phyloP scores from a whole-genome alignment of 1,140 invertebrate species.

The Aphelenchoides besseyi region DNA sequence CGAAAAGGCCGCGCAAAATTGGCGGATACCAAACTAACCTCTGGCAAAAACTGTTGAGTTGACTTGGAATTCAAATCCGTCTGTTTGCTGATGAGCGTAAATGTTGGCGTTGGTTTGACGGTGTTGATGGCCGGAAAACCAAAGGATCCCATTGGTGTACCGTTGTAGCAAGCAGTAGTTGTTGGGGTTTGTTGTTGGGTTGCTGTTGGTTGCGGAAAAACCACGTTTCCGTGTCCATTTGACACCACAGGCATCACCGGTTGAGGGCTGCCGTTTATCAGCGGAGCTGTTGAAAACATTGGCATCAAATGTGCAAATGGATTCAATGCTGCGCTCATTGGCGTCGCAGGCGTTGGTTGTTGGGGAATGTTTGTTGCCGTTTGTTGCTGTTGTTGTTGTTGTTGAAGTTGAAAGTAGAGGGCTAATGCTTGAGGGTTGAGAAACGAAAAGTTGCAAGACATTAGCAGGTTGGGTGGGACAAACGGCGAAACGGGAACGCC shows the following conservation, averaged over 20 bases:
- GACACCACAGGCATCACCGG: neutral
- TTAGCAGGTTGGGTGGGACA: neutral
- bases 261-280: neutral
- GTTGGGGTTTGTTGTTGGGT: neutral
- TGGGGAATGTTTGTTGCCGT: neutral
- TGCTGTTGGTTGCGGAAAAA: neutral
- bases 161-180: neutral
- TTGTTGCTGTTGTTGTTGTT: neutral
- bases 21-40: too few species aligned
- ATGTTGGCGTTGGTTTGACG: neutral
- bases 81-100: neutral
- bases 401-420: conserved; percentile 3
- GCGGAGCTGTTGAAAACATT: neutral
- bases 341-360: neutral
- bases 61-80: too few species aligned
- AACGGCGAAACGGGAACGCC: neutral
- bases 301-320: neutral
- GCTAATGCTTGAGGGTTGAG: conserved; percentile 1
- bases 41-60: too few species aligned
- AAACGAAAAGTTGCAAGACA: conserved; percentile 14
- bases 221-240: neutral
- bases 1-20: too few species aligned
- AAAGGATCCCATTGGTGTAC: neutral
- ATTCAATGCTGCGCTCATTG: neutral
- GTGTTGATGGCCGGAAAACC: neutral